These are phyloP conservation scores for Lipophrys pholis DNA, from an alignment of 2,113 vertebrate genomes.

Conservation along the genomic window DNA sequence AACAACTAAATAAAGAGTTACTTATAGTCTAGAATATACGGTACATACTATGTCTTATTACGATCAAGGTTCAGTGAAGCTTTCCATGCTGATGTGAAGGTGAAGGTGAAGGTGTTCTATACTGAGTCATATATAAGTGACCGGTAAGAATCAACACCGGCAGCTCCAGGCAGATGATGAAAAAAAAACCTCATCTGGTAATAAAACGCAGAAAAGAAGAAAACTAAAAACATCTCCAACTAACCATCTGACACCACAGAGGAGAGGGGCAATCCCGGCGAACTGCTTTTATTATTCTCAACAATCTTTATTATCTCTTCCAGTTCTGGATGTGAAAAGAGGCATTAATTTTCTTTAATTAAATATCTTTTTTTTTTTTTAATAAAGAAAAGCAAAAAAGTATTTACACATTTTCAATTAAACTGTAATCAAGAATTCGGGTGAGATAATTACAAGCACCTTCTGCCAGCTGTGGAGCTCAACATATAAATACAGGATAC, in stretches of 20 bases:
- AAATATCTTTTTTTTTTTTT: conserved; percentile 85
- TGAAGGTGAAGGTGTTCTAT: no score
- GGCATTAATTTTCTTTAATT: conserved; percentile 89
- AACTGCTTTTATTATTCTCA: conserved; percentile 74
- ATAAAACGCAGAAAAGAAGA: no score
- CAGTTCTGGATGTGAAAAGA: conserved; percentile 92
- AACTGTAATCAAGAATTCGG: conserved; percentile 86
- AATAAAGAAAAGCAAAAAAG: conserved; percentile 90
- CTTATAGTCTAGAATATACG: no score
- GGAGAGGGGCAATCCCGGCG: neutral
- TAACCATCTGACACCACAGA: neutral
- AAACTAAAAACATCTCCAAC: no score
- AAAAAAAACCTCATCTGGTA: no score
- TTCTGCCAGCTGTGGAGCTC: conserved; percentile 84
- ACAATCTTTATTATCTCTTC: conserved; percentile 85
- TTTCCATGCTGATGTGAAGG: no score
- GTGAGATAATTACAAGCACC: conserved; percentile 88
- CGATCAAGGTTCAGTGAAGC: no score
- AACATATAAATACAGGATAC: conserved; percentile 91
- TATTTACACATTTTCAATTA: conserved; percentile 90
- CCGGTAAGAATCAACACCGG: no score
- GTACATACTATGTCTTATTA: no score
- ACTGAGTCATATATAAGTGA: no score
- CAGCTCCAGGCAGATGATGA: no score
- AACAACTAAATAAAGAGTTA: no score